These are phyloP conservation scores for Tetragonula clypearis DNA, from an alignment of 1,140 invertebrate species.

Conservation along the genomic window DNA sequence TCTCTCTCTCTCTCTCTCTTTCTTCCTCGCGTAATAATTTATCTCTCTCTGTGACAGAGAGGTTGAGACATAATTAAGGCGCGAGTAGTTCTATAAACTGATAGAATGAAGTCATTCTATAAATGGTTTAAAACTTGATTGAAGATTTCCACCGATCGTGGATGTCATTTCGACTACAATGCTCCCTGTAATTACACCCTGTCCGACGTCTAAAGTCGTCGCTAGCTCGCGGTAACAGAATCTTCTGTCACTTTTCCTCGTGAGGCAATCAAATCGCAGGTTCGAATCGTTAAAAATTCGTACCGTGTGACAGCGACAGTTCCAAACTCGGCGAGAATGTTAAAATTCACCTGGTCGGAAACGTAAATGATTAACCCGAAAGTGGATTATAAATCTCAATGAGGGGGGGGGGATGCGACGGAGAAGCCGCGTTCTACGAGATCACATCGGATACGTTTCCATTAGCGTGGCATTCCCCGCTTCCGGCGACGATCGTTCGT, in stretches of 20 bases:
- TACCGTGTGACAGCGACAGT: not conserved
- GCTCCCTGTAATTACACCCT: too few relatives aligned
- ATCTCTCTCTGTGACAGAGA: not conserved
- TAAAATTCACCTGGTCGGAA: constrained; percentile 24
- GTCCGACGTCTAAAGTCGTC: too few relatives aligned
- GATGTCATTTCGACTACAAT: too few relatives aligned
- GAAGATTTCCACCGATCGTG: too few relatives aligned
- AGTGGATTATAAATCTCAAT: constrained; percentile 65
- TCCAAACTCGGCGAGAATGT: not conserved
- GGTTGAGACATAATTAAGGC: too few relatives aligned
- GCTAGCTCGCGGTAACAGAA: too few relatives aligned
- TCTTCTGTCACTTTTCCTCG: too few relatives aligned
- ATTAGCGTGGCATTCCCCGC: constrained; percentile 12
- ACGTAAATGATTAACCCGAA: constrained; percentile 59
- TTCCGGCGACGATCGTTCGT: constrained; percentile 1
- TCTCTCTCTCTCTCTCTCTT: too few relatives aligned
- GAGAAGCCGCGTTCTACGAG: not conserved
- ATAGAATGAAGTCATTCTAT: too few relatives aligned
- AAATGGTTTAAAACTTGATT: too few relatives aligned
- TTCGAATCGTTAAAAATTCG: not conserved
- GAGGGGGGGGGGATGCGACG: not conserved
- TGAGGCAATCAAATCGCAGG: too few relatives aligned
- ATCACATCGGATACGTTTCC: constrained; percentile 46
- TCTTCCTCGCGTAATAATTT: not conserved
- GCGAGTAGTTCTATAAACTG: too few relatives aligned